Evolutionary conservation across 2,113 vertebrate genomes (phyloP).

Genomic region (Chaetura pelagica): DNA sequence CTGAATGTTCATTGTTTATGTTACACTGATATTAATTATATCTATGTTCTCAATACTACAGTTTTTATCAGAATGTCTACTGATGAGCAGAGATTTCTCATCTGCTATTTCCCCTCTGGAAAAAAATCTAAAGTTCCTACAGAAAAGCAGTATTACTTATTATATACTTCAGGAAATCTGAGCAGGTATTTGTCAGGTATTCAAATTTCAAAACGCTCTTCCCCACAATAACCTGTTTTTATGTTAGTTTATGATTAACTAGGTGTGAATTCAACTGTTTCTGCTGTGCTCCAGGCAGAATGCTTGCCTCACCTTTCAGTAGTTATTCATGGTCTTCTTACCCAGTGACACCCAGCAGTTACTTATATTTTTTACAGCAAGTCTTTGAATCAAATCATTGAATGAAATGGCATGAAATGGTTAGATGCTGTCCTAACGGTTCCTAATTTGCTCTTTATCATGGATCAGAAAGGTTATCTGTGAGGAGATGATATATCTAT

Average conservation of each 20-base stretch:
- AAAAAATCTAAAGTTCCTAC: neutral
- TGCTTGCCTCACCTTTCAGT: neutral
- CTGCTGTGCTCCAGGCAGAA: neutral
- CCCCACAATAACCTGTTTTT: neutral
- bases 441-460: neutral
- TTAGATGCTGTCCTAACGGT: neutral
- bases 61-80: neutral
- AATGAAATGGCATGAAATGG: neutral
- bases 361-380: neutral
- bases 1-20: neutral
- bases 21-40: neutral
- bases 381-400: neutral
- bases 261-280: neutral
- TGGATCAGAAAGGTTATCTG: neutral
- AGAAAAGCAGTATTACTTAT: neutral
- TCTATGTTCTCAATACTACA: neutral
- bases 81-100: neutral
- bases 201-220: neutral
- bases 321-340: neutral
- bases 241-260: neutral
- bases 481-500: neutral
- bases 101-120: neutral
- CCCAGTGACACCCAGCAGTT: neutral
- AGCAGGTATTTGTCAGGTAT: neutral
- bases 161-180: neutral